Evolutionary conservation across 2,888 invertebrate species (phyloP), one percentile per base, ranked within the genome.

Genomic region (Lathronympha strigana): DNA sequence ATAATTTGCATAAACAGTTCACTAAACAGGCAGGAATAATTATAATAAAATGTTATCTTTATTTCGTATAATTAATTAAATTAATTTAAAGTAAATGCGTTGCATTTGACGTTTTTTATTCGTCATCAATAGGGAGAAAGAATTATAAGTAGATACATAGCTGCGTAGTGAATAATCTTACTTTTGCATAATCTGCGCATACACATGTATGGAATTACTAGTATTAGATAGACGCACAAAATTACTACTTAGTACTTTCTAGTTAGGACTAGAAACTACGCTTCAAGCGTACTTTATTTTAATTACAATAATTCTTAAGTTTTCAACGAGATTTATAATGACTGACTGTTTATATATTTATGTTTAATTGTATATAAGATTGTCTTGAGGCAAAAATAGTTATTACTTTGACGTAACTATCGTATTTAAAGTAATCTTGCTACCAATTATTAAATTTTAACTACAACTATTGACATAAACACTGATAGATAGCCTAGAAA

Each of bases 151-250:
- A 38, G 15, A 54, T 38, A 25, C 40, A 38, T n/a, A n/a, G 28
- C n/a, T 43, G 17, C 9, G 43, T 21, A 33, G 64, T 60, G 58
- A 11, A 53, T 53, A 15, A 38, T 53, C 64, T 64, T 53, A 1
- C 11, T 33, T 19, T 40, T 25, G 15, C n/a, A 15, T 45, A 53
- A 33, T 64, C 54, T 66, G 5, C 54, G 66, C 53, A 40, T 54
- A 54, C 66, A 61, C 60, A 49, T 61, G 66, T 54, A 61, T 54
- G 66, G 66, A 61, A 66, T 66, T 54, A 66, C 66, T 66, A 47
- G 47, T 54, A 66, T 66, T 61, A 61, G 61, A 61, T 61, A 61
- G 66, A 66, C 66, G 66, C 66, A 64, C 64, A 61, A 66, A 66
- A 66, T 66, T 54, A 66, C 66, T 66, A 40, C 60, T 40, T 61